These are phyloP conservation scores for Zeugodacus cucurbitae DNA, from an alignment of 1,140 invertebrate species.

Conservation along the genomic window DNA sequence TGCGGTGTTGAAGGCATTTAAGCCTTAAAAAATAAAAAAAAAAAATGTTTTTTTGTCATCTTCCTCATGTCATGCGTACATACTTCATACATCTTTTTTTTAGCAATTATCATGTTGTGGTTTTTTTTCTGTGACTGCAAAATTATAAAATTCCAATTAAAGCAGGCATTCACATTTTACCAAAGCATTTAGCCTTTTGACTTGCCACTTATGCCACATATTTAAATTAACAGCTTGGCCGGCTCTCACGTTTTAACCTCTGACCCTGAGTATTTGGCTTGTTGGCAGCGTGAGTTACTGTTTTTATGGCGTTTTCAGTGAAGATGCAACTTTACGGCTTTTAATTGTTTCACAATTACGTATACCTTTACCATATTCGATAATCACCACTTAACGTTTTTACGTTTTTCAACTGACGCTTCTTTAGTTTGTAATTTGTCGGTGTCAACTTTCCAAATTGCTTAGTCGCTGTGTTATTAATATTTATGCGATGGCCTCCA, in stretches of 20 bases:
- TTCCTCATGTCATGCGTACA: neutral
- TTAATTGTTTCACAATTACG: neutral
- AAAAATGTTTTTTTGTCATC: neutral
- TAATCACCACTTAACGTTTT: conserved; percentile 2
- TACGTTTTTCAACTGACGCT: neutral
- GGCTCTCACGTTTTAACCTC: conserved; percentile 24
- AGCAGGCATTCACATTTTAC: neutral
- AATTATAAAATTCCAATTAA: conserved; percentile 37
- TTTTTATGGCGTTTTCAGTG: neutral
- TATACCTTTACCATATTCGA: neutral
- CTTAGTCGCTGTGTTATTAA: neutral
- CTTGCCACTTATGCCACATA: neutral
- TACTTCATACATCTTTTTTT: too few species aligned
- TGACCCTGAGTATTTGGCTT: neutral
- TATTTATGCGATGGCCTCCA: neutral
- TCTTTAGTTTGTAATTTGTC: neutral
- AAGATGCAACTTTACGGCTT: neutral
- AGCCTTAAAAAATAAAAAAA: too few species aligned
- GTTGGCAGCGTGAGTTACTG: neutral
- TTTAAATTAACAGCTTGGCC: neutral
- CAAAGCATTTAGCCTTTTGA: neutral
- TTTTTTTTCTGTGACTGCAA: neutral
- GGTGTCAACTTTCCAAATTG: neutral
- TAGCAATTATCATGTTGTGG: neutral
- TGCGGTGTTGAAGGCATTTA: neutral